Evolutionary conservation across 1,140 invertebrate species (phyloP), one percentile per base, ranked within the genome.

Genomic region (Chironomus tepperi): DNA sequence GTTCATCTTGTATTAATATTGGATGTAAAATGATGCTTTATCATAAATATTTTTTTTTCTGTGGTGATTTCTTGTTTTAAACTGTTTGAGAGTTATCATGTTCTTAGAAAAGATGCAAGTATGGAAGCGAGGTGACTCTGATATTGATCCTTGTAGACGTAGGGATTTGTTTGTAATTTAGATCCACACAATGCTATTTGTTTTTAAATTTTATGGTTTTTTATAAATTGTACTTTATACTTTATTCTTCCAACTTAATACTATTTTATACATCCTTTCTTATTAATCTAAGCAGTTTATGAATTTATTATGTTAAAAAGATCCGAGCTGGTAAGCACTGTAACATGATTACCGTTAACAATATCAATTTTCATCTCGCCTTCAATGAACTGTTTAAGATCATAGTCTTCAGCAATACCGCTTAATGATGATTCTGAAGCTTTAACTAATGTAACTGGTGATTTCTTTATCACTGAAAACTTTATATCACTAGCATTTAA

Each of bases 281-380:
- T n/a, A n/a, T 34, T 34, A 5, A 34, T 34, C 5, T 34, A 34
- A 5, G 24, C 1, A 34, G 5, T 34, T 34, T 57, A 15, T 57
- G 47, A 57, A 70, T 70, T 70, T 70, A 70, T 9, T 7, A 70
- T 9, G 3, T 70, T 10, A 70, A 70, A 18, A 5, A 88, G 79
- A 77, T 88, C 87, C 18, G 83, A 81, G 78, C 89, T 89, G 24
- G 91, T 87, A 75, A 92, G 77, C 77, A 93, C 89, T 12, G 85
- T 87, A 0, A 86, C 79, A 77, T 93, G 91, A 79, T 91, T 90
- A 15, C 91, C 91, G 77, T 89, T 87, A 42, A 89, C 83, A 47
- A 84, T 84, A 75, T 85, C 85, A 0, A 89, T 81, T 1, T 82
- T 83, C 0, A 88, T 83, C 3, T 83, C 80, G 0, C 81, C 78